Conservation (phyloP, 2,888 invertebrate genomes). For the Cheilosia vernalis region DNA sequence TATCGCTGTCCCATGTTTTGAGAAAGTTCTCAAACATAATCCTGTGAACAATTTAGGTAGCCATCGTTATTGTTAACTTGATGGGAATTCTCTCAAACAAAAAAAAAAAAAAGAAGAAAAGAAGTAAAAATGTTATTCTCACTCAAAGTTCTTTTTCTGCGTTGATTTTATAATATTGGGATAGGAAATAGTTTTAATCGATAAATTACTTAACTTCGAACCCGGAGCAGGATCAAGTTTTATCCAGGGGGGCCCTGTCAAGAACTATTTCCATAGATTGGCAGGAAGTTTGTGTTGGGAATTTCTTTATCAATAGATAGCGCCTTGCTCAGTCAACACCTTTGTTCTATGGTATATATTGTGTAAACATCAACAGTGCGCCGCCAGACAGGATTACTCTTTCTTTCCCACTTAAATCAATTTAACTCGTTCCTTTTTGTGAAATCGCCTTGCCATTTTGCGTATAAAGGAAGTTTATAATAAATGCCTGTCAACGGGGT, state of each 20-base stretch:
- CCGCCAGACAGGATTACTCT: slow-evolving; percentile 60
- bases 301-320: slow-evolving; percentile 26
- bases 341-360: slow-evolving; percentile 57
- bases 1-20: slow-evolving; percentile 72
- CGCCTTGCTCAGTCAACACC: slow-evolving; percentile 47
- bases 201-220: slow-evolving; percentile 29
- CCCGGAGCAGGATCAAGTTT: slow-evolving; percentile 45
- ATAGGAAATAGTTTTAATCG: slow-evolving; percentile 66
- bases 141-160: slow-evolving; percentile 9
- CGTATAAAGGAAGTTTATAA: slow-evolving; percentile 53
- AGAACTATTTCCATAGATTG: slow-evolving; percentile 36
- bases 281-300: background rate
- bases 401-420: slow-evolving; percentile 50
- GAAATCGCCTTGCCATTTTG: slow-evolving; percentile 40
- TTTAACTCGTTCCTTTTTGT: slow-evolving; percentile 50
- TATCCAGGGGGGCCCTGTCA: slow-evolving; percentile 9
- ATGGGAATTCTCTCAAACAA: slow-evolving; percentile 41
- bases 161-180: slow-evolving; percentile 38
- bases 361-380: slow-evolving; percentile 33
- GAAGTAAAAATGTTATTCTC: slow-evolving; percentile 1
- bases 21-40: slow-evolving; percentile 68
- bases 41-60: slow-evolving; percentile 74
- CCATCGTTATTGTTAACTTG: slow-evolving; percentile 70
- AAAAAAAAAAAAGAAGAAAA: background rate
- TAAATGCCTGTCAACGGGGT: slow-evolving; percentile 52